Conservation (phyloP, 2,888 invertebrate genomes). For the Cylloceria caligata region DNA sequence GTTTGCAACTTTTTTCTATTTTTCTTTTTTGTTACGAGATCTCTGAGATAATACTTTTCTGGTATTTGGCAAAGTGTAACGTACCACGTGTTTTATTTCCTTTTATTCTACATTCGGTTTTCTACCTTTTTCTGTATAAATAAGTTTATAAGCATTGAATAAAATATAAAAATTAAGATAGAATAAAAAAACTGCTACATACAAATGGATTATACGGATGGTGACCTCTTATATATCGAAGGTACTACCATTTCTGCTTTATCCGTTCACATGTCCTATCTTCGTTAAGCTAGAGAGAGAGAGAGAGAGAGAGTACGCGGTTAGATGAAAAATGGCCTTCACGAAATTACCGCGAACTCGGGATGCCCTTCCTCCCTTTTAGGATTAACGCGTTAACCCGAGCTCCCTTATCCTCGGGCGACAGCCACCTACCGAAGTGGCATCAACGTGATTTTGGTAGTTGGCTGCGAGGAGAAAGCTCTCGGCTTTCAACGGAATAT, state of each 20-base stretch:
- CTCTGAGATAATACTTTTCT: too few species aligned
- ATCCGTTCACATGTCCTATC: neutral
- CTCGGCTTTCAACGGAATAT: neutral
- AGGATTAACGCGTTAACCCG: slow-evolving; percentile 39
- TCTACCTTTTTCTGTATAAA: too few species aligned
- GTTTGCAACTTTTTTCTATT: too few species aligned
- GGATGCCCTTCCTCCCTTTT: slow-evolving; percentile 14
- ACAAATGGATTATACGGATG: neutral
- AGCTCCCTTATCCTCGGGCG: slow-evolving; percentile 35
- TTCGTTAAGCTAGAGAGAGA: slow-evolving; percentile 3
- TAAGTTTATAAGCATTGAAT: too few species aligned
- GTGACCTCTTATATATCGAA: neutral
- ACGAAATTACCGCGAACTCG: slow-evolving; percentile 32
- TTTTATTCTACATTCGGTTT: too few species aligned
- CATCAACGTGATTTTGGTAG: slow-evolving; percentile 38
- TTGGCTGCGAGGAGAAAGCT: neutral
- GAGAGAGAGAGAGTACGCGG: slow-evolving; percentile 2
- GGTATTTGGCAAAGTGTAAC: too few species aligned
- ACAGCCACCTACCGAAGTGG: slow-evolving; percentile 7
- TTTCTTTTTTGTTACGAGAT: too few species aligned
- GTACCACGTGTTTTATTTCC: too few species aligned
- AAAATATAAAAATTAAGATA: neutral
- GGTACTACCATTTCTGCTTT: slow-evolving; percentile 5
- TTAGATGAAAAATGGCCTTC: slow-evolving; percentile 37
- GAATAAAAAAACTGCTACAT: neutral